Percentiles rank a stretch among this genome's conserved stretches.
phyloP scores from a whole-genome alignment of 1,140 invertebrate genomes.

The Himalopsyche phryganea region DNA sequence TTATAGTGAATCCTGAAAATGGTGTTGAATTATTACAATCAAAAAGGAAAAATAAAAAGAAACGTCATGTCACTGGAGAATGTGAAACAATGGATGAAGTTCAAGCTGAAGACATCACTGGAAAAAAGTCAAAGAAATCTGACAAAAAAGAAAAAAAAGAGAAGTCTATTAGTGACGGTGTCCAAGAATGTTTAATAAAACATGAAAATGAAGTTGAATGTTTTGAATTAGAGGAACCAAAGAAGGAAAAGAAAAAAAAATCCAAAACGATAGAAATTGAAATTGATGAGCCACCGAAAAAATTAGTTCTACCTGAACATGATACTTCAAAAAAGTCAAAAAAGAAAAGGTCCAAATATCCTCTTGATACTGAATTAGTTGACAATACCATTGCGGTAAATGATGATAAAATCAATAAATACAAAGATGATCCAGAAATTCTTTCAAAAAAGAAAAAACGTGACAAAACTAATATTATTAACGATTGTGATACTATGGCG shows the following conservation, averaged over 20 bases:
- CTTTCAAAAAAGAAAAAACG: constrained; percentile 1
- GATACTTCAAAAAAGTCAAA: constrained; percentile 3
- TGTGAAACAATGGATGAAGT: too few relatives aligned
- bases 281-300: neutral
- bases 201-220: neutral
- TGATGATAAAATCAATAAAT: too few relatives aligned
- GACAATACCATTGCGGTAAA: too few relatives aligned
- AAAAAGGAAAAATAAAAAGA: neutral
- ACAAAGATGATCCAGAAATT: too few relatives aligned
- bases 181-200: too few relatives aligned
- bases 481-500: neutral
- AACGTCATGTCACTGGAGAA: neutral
- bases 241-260: constrained; percentile 11
- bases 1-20: neutral
- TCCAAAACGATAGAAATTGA: neutral
- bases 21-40: neutral
- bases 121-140: neutral
- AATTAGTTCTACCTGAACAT: neutral
- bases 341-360: neutral
- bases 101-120: neutral
- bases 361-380: too few relatives aligned
- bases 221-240: neutral
- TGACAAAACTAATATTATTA: neutral
- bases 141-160: neutral
- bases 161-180: neutral